Evolutionary conservation across 2,888 invertebrate genomes (phyloP).

Genomic region (Operophtera brumata): DNA sequence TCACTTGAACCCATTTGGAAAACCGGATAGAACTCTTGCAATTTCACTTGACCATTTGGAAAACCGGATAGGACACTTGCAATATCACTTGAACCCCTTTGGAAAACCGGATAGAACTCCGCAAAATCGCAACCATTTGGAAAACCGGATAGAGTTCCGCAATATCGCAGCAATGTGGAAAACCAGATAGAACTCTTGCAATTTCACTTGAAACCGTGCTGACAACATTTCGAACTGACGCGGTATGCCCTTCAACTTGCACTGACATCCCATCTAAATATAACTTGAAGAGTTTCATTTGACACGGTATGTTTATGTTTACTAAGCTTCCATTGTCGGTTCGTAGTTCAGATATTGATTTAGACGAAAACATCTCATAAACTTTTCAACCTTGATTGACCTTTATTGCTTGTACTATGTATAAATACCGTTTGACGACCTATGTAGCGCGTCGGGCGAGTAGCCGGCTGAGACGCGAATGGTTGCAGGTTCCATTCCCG

Average conservation of each 20-base stretch:
- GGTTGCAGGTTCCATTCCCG: too few relatives aligned
- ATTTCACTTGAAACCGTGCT: not conserved
- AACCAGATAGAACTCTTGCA: not conserved
- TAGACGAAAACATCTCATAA: not conserved
- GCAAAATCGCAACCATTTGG: not conserved
- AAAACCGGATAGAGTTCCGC: not conserved
- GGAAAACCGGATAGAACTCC: not conserved
- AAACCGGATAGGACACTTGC: constrained; percentile 57
- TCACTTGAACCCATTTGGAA: not conserved
- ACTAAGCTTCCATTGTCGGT: too few relatives aligned
- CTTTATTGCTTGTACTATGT: too few relatives aligned
- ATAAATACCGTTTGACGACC: too few relatives aligned
- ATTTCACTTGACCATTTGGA: not conserved
- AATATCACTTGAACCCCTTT: constrained; percentile 12
- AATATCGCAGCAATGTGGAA: not conserved
- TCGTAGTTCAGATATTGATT: too few relatives aligned
- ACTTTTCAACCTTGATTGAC: too few relatives aligned
- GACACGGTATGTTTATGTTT: not conserved
- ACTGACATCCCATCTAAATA: not conserved
- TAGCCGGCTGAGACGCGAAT: too few relatives aligned
- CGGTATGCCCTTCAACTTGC: not conserved
- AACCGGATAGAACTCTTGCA: not conserved
- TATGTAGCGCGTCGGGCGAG: too few relatives aligned
- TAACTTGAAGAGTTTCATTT: not conserved
- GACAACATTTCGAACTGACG: not conserved